Base-by-base conservation (phyloP, 2,113 vertebrate species). In the Vidua macroura region DNA sequence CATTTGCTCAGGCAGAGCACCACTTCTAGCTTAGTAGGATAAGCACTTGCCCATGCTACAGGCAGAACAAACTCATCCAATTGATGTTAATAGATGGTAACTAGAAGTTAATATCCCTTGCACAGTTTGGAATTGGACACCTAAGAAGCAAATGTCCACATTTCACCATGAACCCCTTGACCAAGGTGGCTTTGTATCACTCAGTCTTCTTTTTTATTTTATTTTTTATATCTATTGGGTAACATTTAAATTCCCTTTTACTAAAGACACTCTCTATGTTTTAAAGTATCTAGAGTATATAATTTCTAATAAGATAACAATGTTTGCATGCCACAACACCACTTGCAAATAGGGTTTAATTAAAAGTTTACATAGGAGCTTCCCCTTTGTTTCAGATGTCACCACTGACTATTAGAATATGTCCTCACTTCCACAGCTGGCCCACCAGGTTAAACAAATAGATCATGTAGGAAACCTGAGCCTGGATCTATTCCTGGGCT, bases 401-500 rank as follows among this genome's bases (percentile, higher is more conserved):
- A 90, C 43, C n/a, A 20, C 44, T 35, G 52, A 81, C 59, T 86
- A 52, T 30, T 49, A 48, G n/a, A 92, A 60, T 79, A 0, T 12
- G 41, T 78, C 80, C 92, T 84, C n/a, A 64, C 56, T 81, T 90
- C 77, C 83, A 88, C 79, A 95, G 83, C 60, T 90, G 83, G 83
- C 43, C 69, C 73, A 90, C 41, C 56, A 90, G 69, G 83, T 92
- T 94, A 94, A 96, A 81, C 88, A 92, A 93, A 94, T 53, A 74
- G 86, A 92, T 95, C 86, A 72, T 0, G 3, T 23, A 44, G 37
- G 93, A 93, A 92, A 93, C 53, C 60, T 52, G 90, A 93, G 62
- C 77, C 53, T 69, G 60, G 28, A 75, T 75, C 79, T 94, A 72
- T 96, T 95, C 64, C 53, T 90, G 73, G 80, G 43, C 72, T 90